Conservation (phyloP, 2,888 invertebrate genomes). For the Pogonocherus hispidulus region DNA sequence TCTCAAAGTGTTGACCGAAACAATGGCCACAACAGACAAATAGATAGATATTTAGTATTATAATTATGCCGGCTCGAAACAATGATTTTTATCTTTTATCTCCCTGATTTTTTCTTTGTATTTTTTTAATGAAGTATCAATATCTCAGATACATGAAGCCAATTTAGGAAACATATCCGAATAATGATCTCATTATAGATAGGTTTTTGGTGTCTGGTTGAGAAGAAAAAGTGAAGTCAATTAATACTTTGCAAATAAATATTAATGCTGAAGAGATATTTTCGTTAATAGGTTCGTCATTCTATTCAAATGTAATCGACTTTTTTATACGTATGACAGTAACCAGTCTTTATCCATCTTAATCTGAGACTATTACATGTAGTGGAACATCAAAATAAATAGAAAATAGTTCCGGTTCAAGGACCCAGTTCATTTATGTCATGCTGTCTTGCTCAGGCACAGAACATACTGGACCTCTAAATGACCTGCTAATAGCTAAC, state of each 20-base stretch:
- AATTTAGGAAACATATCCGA: slow-evolving; percentile 37
- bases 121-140: slow-evolving; percentile 36
- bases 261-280: neutral
- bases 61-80: slow-evolving; percentile 23
- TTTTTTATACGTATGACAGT: neutral
- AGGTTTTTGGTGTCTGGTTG: slow-evolving; percentile 15
- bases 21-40: slow-evolving; percentile 9
- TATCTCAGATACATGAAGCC: slow-evolving; percentile 37
- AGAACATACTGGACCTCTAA: too few relatives aligned
- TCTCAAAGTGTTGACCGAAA: slow-evolving; percentile 23
- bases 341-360: neutral
- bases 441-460: too few relatives aligned
- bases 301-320: neutral
- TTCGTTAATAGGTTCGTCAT: neutral
- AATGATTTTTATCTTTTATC: slow-evolving; percentile 33
- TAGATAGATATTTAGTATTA: slow-evolving; percentile 19
- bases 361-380: neutral
- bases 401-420: neutral
- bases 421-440: neutral
- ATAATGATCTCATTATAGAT: slow-evolving; percentile 31
- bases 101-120: slow-evolving; percentile 31
- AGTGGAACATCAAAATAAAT: neutral
- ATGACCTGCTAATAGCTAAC: too few relatives aligned
- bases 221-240: slow-evolving; percentile 5
- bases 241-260: slow-evolving; percentile 11